phyloP scores from a whole-genome alignment of 1,140 invertebrate species.

The Diorhabda elongata region DNA sequence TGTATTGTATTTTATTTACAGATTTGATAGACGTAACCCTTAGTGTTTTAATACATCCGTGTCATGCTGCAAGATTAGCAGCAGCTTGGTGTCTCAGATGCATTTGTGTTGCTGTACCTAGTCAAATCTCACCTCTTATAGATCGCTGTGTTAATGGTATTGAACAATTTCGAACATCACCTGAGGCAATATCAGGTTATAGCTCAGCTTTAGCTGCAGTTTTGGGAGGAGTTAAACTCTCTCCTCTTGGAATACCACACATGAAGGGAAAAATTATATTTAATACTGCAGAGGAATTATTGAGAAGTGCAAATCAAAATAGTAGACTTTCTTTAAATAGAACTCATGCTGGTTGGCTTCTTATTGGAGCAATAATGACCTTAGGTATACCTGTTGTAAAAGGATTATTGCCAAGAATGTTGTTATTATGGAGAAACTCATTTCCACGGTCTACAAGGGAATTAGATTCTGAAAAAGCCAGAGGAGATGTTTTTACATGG shows the following conservation, averaged over 20 bases:
- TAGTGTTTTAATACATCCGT: constrained; percentile 87
- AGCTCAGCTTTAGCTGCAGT: constrained; percentile 90
- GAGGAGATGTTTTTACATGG: constrained; percentile 98
- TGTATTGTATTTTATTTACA: constrained; percentile 32
- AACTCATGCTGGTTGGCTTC: constrained; percentile 95
- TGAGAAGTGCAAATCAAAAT: constrained; percentile 96
- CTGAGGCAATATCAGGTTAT: constrained; percentile 91
- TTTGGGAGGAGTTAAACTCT: constrained; percentile 84
- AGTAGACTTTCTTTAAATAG: constrained; percentile 89
- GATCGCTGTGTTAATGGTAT: constrained; percentile 83
- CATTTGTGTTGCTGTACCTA: constrained; percentile 88
- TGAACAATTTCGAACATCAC: constrained; percentile 83
- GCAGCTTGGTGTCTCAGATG: constrained; percentile 93
- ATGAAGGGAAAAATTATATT: constrained; percentile 96
- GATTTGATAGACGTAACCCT: constrained; percentile 57
- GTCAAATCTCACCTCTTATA: constrained; percentile 88
- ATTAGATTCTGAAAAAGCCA: constrained; percentile 92
- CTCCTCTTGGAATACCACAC: constrained; percentile 93
- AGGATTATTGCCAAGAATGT: constrained; percentile 84
- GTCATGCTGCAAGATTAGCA: constrained; percentile 83
- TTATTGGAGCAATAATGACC: constrained; percentile 96
- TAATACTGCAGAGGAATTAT: constrained; percentile 92
- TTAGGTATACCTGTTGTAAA: constrained; percentile 85
- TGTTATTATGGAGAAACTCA: constrained; percentile 94
- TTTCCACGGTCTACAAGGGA: constrained; percentile 95